Conservation (phyloP, 1,140 invertebrate genomes). For the Drosophila trapezifrons region DNA sequence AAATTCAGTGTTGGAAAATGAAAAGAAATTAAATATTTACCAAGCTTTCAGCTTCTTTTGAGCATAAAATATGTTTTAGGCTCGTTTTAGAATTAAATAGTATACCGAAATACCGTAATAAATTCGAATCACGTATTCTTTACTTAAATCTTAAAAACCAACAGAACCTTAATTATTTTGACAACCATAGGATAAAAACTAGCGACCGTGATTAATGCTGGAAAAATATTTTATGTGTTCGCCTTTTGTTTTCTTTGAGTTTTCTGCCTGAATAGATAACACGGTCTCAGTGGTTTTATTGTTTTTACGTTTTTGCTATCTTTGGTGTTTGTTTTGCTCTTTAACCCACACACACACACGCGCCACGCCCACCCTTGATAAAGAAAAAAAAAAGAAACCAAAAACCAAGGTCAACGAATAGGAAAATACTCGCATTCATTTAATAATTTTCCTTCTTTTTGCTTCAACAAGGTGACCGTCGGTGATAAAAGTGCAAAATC, state of each 20-base stretch:
- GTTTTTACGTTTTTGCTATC: conserved; percentile 34
- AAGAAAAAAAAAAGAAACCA: conserved; percentile 3
- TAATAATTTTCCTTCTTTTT: conserved; percentile 27
- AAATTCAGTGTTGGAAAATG: background rate
- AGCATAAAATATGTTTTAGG: no score
- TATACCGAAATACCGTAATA: background rate
- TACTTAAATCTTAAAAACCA: background rate
- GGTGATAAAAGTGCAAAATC: conserved; percentile 27
- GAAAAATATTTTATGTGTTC: conserved; percentile 21
- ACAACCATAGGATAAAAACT: background rate
- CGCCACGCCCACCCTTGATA: conserved; percentile 32
- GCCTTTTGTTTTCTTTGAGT: conserved; percentile 41
- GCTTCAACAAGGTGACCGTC: conserved; percentile 20
- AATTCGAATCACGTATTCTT: no score
- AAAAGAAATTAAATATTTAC: background rate
- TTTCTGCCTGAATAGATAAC: conserved; percentile 39
- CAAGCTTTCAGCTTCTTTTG: no score
- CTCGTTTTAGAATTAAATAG: background rate
- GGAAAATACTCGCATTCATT: conserved; percentile 4
- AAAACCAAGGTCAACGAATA: conserved; percentile 31
- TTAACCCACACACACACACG: conserved; percentile 18
- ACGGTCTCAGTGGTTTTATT: conserved; percentile 15
- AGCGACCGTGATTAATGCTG: conserved; percentile 7
- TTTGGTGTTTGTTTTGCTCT: conserved; percentile 44
- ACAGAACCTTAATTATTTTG: no score